phyloP scores from a whole-genome alignment of 2,797 vertebrate species.

The Malacoctenus gilli region DNA sequence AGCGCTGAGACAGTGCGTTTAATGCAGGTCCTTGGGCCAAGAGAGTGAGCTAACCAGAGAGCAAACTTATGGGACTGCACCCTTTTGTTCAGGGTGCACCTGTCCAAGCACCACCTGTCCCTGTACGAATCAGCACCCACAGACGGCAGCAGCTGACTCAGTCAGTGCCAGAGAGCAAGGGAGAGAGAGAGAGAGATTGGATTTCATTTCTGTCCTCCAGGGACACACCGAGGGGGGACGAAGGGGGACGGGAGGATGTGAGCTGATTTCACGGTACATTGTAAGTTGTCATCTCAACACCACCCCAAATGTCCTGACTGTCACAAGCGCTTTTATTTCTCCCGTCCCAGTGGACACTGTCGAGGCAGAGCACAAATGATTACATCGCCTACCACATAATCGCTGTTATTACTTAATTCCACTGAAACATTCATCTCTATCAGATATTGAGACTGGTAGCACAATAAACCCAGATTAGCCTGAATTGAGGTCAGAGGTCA shows the following conservation, averaged over 20 bases:
- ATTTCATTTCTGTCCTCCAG: conserved; percentile 57
- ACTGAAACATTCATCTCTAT: background rate
- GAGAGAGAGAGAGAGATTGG: conserved; percentile 41
- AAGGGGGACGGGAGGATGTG: conserved; percentile 47
- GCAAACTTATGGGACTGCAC: conserved; percentile 15
- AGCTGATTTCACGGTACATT: conserved; percentile 69
- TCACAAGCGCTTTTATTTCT: conserved; percentile 2
- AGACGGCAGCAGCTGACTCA: conserved; percentile 62
- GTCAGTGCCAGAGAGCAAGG: conserved; percentile 50
- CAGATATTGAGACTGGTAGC: background rate
- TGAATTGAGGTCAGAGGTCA: conserved; percentile 1
- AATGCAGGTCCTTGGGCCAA: background rate
- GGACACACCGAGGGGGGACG: conserved; percentile 20
- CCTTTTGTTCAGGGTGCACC: conserved; percentile 66
- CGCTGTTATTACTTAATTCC: background rate
- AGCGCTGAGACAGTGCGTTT: background rate
- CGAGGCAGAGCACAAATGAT: background rate
- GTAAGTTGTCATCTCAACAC: conserved; percentile 49
- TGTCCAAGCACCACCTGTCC: conserved; percentile 71
- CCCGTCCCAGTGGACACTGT: conserved; percentile 4
- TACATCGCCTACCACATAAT: background rate
- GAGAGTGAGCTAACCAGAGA: background rate
- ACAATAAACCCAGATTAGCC: background rate
- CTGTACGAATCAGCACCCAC: conserved; percentile 40
- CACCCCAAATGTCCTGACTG: conserved; percentile 41